Percentiles rank a stretch among this genome's conserved stretches.
Conservation (phyloP, 2,113 vertebrate genomes). For the Cynocephalus volans region DNA sequence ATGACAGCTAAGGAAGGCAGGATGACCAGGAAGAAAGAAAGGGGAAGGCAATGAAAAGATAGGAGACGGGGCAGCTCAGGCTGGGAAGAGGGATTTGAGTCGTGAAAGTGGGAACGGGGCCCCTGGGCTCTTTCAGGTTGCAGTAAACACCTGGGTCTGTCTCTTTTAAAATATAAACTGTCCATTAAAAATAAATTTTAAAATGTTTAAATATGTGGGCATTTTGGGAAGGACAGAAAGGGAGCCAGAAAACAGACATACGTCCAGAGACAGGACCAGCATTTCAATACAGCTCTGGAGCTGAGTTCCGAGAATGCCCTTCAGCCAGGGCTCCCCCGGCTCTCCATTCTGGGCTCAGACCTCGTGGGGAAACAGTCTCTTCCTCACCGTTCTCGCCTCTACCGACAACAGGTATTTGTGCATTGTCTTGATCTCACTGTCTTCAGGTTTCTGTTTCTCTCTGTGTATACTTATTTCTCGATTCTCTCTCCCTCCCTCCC, state of each 20-base stretch:
- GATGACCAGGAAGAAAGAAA: neutral
- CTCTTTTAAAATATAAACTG: neutral
- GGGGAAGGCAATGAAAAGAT: neutral
- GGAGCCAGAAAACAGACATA: neutral
- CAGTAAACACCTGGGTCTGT: neutral
- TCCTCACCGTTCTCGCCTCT: neutral
- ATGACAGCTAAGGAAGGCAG: neutral
- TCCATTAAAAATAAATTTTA: neutral
- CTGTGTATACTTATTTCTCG: neutral
- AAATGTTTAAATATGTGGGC: neutral
- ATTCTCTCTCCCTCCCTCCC: neutral
- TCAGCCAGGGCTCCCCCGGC: neutral
- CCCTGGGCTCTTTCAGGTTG: neutral
- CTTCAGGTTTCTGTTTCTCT: neutral
- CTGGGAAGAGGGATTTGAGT: neutral
- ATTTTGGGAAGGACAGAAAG: neutral
- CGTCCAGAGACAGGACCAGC: neutral
- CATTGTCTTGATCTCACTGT: neutral
- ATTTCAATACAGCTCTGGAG: neutral
- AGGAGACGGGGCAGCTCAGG: neutral
- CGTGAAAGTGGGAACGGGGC: neutral
- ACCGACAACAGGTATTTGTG: neutral
- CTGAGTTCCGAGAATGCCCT: neutral
- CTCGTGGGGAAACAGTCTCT: neutral
- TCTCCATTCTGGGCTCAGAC: neutral